These are phyloP conservation scores for Sminthurides bifidus DNA, from an alignment of 1,140 invertebrate species.

Conservation along the genomic window DNA sequence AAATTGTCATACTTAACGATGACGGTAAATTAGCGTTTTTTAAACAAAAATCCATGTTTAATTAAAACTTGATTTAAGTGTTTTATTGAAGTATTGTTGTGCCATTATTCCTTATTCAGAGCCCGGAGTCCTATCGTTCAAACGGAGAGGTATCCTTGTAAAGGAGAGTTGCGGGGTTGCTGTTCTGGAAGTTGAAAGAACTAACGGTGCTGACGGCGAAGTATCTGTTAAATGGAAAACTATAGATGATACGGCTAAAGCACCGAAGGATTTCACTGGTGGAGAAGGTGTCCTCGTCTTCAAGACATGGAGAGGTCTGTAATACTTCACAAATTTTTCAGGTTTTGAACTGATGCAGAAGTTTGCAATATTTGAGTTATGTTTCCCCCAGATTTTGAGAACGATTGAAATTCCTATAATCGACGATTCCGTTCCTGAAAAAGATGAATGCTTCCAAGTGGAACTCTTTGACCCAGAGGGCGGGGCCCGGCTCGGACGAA, in stretches of 20 bases:
- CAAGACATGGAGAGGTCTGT: constrained; percentile 45
- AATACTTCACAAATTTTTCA: not conserved
- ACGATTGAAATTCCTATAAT: constrained; percentile 48
- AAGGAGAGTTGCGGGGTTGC: constrained; percentile 49
- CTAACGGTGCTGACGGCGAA: constrained; percentile 47
- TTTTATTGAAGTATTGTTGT: constrained; percentile 1
- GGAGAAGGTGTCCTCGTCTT: constrained; percentile 45
- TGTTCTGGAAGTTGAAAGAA: constrained; percentile 43
- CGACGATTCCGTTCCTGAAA: constrained; percentile 50
- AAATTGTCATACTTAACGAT: constrained; percentile 53
- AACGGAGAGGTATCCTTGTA: constrained; percentile 47
- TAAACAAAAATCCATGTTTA: not conserved
- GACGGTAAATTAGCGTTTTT: constrained; percentile 41
- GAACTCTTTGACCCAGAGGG: constrained; percentile 43
- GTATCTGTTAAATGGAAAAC: constrained; percentile 47
- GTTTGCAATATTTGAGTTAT: constrained; percentile 7
- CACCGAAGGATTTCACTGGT: constrained; percentile 43
- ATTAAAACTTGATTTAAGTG: too few relatives aligned
- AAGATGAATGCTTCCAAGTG: constrained; percentile 55
- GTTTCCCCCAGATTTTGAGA: constrained; percentile 34
- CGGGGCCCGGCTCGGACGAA: constrained; percentile 46
- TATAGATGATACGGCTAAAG: constrained; percentile 45
- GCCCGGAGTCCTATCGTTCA: constrained; percentile 49
- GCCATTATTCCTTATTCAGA: constrained; percentile 37
- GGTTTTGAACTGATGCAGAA: not conserved